Conservation (phyloP, 2,888 invertebrate species). For the Mythimna albipuncta region DNA sequence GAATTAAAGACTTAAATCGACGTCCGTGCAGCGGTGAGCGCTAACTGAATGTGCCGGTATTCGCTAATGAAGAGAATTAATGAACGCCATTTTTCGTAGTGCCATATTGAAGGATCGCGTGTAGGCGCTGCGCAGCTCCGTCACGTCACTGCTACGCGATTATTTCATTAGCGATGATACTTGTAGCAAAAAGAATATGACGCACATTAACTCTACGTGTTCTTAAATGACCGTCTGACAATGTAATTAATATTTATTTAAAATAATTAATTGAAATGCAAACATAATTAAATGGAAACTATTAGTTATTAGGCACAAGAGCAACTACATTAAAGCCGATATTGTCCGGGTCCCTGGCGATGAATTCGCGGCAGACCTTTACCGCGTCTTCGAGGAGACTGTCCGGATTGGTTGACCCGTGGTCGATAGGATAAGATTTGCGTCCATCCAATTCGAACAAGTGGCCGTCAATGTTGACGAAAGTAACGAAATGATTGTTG, state of each 20-base stretch:
- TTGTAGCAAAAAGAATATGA: slow-evolving; percentile 62
- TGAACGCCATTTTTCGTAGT: slow-evolving; percentile 80
- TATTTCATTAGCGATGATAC: slow-evolving; percentile 72
- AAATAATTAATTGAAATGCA: slow-evolving; percentile 53
- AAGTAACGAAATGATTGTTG: slow-evolving; percentile 97
- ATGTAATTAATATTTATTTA: slow-evolving; percentile 59
- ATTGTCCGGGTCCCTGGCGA: slow-evolving; percentile 96
- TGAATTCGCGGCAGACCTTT: slow-evolving; percentile 95
- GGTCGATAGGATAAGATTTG: slow-evolving; percentile 93
- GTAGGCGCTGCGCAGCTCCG: slow-evolving; percentile 69
- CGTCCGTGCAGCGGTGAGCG: slow-evolving; percentile 68
- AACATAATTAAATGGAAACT: slow-evolving; percentile 48
- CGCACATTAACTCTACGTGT: slow-evolving; percentile 62
- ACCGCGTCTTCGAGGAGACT: slow-evolving; percentile 95
- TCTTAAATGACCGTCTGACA: slow-evolving; percentile 59
- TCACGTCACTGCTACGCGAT: slow-evolving; percentile 71
- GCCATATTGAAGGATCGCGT: slow-evolving; percentile 80
- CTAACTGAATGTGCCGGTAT: slow-evolving; percentile 73
- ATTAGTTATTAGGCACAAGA: slow-evolving; percentile 90
- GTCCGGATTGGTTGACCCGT: slow-evolving; percentile 94
- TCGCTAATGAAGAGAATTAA: slow-evolving; percentile 83
- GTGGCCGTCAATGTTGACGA: slow-evolving; percentile 94
- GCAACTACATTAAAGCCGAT: slow-evolving; percentile 97
- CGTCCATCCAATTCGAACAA: slow-evolving; percentile 95
- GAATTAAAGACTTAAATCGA: slow-evolving; percentile 82